phyloP scores from a whole-genome alignment of 2,797 vertebrate genomes.

The Sparidentex hasta region DNA sequence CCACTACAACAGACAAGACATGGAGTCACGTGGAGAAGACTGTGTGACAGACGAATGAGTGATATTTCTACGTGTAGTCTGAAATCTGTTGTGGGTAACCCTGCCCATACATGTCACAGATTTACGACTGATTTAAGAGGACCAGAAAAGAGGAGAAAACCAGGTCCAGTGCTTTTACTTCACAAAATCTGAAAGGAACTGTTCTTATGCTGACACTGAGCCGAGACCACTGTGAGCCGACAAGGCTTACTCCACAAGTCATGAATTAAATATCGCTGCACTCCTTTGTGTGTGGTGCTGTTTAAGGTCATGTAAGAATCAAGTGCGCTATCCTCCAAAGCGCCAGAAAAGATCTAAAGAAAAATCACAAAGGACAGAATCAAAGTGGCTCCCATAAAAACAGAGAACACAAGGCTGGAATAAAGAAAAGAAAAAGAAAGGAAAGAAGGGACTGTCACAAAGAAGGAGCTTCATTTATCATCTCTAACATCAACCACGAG shows the following conservation, averaged over 20 bases:
- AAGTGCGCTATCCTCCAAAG: slow-evolving; percentile 15
- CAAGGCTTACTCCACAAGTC: slow-evolving; percentile 26
- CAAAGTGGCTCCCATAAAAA: slow-evolving; percentile 37
- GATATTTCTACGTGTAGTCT: not conserved
- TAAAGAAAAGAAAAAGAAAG: not conserved
- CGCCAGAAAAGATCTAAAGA: slow-evolving; percentile 13
- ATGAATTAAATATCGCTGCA: slow-evolving; percentile 63
- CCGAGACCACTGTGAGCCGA: slow-evolving; percentile 21
- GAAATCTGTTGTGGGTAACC: not conserved
- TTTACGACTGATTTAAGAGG: not conserved
- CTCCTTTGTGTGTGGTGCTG: slow-evolving; percentile 49
- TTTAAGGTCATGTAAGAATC: slow-evolving; percentile 59
- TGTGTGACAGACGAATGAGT: not conserved
- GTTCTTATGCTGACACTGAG: slow-evolving; percentile 14
- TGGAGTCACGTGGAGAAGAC: not conserved
- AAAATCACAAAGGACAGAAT: slow-evolving; percentile 44
- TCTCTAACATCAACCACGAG: slow-evolving; percentile 3
- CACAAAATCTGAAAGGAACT: slow-evolving; percentile 13
- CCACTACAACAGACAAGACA: slow-evolving; percentile 82
- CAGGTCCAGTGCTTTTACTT: not conserved
- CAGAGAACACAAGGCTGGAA: slow-evolving; percentile 62
- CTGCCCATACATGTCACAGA: not conserved
- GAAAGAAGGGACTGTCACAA: slow-evolving; percentile 1
- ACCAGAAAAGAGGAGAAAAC: not conserved
- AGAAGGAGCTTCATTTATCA: slow-evolving; percentile 15